Percentiles rank a stretch among this genome's conserved stretches.
Conservation (phyloP, 2,113 vertebrate species). For the Ageneiosus marmoratus region DNA sequence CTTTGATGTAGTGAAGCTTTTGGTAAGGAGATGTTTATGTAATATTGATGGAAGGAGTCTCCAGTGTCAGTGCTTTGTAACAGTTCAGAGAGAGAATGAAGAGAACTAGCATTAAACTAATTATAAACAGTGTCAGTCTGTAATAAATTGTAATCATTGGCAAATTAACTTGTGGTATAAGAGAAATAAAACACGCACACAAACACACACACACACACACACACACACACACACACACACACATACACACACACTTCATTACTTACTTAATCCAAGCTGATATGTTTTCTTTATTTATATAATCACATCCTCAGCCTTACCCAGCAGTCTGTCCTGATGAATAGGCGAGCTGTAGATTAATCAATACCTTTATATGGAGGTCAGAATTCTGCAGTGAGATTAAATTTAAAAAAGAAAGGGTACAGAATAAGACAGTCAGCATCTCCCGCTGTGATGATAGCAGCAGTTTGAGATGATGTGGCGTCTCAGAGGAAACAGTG, state of each 20-base stretch:
- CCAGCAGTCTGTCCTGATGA: neutral
- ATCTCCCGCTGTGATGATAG: neutral
- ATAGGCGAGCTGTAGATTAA: too few relatives aligned
- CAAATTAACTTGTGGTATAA: neutral
- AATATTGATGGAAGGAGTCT: neutral
- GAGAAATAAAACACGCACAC: neutral
- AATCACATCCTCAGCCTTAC: neutral
- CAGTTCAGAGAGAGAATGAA: neutral
- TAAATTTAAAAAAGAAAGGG: neutral
- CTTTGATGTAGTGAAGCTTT: too few relatives aligned
- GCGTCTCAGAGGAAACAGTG: neutral
- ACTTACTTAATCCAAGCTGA: too few relatives aligned
- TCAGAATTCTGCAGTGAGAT: neutral
- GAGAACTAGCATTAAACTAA: neutral
- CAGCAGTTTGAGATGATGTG: neutral
- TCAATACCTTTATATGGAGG: neutral
- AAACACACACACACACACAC: neutral
- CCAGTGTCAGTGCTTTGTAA: neutral
- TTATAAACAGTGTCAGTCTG: neutral
- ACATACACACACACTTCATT: neutral
- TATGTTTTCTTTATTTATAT: neutral
- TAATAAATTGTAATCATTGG: neutral
- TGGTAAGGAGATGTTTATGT: neutral
- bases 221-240: neutral
- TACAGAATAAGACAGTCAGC: neutral